phyloP scores from a whole-genome alignment of 2,888 invertebrate species.

The Autographa gamma region DNA sequence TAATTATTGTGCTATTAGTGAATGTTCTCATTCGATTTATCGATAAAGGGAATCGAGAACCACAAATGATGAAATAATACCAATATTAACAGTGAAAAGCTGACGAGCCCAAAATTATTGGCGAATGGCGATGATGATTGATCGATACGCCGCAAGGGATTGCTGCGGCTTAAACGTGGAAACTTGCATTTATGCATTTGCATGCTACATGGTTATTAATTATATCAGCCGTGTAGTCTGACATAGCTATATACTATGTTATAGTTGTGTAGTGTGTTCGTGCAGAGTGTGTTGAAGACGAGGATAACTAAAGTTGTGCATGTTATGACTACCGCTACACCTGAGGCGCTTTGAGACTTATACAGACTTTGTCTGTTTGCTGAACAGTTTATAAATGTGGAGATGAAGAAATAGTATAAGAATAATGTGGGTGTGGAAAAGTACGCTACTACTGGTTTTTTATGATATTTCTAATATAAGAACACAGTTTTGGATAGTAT shows the following conservation, averaged over 20 bases:
- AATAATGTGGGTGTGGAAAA: too few species aligned
- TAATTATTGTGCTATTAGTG: neutral
- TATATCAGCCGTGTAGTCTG: slow-evolving; percentile 30
- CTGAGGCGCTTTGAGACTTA: neutral
- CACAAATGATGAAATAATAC: slow-evolving; percentile 5
- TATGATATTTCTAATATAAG: too few species aligned
- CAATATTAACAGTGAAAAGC: neutral
- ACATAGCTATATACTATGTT: slow-evolving; percentile 9
- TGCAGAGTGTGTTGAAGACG: neutral
- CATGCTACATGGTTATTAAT: slow-evolving; percentile 58
- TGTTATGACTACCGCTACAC: neutral
- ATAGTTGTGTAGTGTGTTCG: neutral
- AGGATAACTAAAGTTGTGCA: slow-evolving; percentile 6
- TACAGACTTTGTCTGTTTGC: neutral
- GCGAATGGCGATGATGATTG: slow-evolving; percentile 25
- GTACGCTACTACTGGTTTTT: too few species aligned
- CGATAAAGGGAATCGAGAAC: neutral
- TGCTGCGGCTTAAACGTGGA: slow-evolving; percentile 14
- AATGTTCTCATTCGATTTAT: neutral
- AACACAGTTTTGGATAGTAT: too few species aligned
- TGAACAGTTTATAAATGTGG: slow-evolving; percentile 1
- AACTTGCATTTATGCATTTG: slow-evolving; percentile 46
- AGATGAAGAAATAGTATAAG: too few species aligned
- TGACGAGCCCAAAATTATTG: slow-evolving; percentile 15
- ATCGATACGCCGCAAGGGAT: slow-evolving; percentile 24